Percentiles rank a stretch among this genome's conserved stretches.
phyloP scores from a whole-genome alignment of 2,888 invertebrate species.

The Bimastos eiseni region DNA sequence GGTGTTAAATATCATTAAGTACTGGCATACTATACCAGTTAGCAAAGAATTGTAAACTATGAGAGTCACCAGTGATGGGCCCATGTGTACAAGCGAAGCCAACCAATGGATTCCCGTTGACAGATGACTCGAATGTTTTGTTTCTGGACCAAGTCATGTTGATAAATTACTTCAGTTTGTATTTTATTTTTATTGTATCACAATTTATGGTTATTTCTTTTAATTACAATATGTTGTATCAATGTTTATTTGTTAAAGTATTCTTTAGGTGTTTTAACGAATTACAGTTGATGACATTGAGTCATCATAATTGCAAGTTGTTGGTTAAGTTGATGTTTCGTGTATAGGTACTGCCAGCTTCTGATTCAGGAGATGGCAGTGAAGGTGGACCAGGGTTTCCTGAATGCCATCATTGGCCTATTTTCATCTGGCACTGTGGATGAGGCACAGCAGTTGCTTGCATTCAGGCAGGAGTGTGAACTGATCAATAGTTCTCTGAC shows the following conservation, averaged over 20 bases:
- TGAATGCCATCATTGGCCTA: slow-evolving; percentile 81
- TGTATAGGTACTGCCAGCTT: slow-evolving; percentile 79
- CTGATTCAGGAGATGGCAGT: slow-evolving; percentile 90
- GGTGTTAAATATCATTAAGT: too few species aligned
- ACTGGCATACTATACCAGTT: too few species aligned
- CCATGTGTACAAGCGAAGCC: too few species aligned
- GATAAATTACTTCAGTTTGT: not conserved
- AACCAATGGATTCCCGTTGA: too few species aligned
- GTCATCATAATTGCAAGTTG: too few species aligned
- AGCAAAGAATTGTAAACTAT: too few species aligned
- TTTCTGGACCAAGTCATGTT: not conserved
- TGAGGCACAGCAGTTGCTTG: slow-evolving; percentile 33
- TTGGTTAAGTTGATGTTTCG: slow-evolving; percentile 21
- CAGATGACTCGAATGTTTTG: too few species aligned
- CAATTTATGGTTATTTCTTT: not conserved
- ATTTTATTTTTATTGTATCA: not conserved
- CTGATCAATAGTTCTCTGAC: slow-evolving; percentile 72
- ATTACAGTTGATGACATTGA: too few species aligned
- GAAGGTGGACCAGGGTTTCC: slow-evolving; percentile 89
- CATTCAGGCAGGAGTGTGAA: slow-evolving; percentile 57
- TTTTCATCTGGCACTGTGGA: slow-evolving; percentile 69
- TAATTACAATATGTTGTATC: not conserved
- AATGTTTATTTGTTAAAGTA: not conserved
- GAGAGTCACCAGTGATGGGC: too few species aligned
- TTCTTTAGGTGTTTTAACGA: too few species aligned